These are phyloP conservation scores for Dryocosmus kuriphilus DNA, from an alignment of 2,888 invertebrate species.

Conservation along the genomic window DNA sequence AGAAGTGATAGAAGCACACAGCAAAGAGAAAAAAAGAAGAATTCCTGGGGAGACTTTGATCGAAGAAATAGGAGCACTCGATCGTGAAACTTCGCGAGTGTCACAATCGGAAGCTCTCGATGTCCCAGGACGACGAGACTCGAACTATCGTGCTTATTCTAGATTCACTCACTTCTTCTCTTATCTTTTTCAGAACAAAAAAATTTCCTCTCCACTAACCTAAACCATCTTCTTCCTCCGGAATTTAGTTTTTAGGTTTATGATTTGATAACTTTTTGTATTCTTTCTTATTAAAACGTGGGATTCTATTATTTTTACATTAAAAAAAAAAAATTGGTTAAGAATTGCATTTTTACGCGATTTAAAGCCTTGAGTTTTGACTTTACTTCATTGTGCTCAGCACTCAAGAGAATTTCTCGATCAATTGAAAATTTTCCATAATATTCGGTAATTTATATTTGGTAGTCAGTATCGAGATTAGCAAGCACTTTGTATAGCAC, in stretches of 20 bases:
- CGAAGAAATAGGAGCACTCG: constrained; percentile 69
- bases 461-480: neutral
- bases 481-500: neutral
- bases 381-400: too few relatives aligned
- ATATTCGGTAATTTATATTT: neutral
- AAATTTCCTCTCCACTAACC: too few relatives aligned
- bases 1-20: constrained; percentile 41
- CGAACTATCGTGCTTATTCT: constrained; percentile 48
- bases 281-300: too few relatives aligned
- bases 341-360: too few relatives aligned
- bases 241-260: too few relatives aligned
- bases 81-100: constrained; percentile 69
- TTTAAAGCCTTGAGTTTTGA: too few relatives aligned
- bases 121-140: constrained; percentile 59
- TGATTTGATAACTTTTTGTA: too few relatives aligned
- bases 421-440: neutral
- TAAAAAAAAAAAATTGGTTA: too few relatives aligned
- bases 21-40: constrained; percentile 47
- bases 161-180: neutral
- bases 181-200: too few relatives aligned
- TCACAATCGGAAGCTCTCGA: constrained; percentile 73
- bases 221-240: too few relatives aligned
- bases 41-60: constrained; percentile 66
- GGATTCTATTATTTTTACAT: too few relatives aligned
- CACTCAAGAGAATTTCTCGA: constrained; percentile 30